Percentiles rank a stretch among this genome's conserved stretches.
These are phyloP conservation scores for Akabosia matsudoensis DNA, from an alignment of 1,140 invertebrate genomes.

Conservation along the genomic window DNA sequence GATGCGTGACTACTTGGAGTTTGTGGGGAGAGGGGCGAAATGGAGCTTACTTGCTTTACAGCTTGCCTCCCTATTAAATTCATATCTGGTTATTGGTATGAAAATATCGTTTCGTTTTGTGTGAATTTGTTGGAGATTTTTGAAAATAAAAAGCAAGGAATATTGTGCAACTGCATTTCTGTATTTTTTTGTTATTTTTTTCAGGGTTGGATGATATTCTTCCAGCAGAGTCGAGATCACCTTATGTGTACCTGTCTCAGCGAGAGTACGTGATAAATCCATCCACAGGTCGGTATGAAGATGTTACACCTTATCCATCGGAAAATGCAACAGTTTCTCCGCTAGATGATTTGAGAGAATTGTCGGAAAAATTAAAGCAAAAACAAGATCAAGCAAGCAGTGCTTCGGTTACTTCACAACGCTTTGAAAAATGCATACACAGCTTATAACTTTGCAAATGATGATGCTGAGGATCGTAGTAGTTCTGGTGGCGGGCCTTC, in stretches of 20 bases:
- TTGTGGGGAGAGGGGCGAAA: background rate
- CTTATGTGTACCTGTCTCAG: background rate
- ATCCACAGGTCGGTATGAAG: background rate
- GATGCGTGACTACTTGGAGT: background rate
- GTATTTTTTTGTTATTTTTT: background rate
- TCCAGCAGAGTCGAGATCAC: background rate
- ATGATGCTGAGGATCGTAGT: background rate
- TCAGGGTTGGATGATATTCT: background rate
- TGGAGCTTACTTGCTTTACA: background rate
- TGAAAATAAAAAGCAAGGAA: too few species aligned
- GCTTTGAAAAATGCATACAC: conserved; percentile 11
- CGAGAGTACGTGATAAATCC: background rate
- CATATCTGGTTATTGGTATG: background rate
- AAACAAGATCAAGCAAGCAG: background rate
- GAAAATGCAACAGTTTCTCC: background rate
- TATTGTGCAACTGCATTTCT: too few species aligned
- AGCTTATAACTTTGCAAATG: background rate
- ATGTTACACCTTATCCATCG: background rate
- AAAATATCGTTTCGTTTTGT: background rate
- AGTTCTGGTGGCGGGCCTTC: background rate
- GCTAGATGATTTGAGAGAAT: background rate
- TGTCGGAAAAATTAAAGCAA: background rate
- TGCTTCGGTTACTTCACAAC: background rate
- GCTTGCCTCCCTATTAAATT: background rate
- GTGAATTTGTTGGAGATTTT: too few species aligned